Evolutionary conservation across 64 coral and sea anemone genomes (phyloP).

Genomic region (Trachythela sp.): DNA sequence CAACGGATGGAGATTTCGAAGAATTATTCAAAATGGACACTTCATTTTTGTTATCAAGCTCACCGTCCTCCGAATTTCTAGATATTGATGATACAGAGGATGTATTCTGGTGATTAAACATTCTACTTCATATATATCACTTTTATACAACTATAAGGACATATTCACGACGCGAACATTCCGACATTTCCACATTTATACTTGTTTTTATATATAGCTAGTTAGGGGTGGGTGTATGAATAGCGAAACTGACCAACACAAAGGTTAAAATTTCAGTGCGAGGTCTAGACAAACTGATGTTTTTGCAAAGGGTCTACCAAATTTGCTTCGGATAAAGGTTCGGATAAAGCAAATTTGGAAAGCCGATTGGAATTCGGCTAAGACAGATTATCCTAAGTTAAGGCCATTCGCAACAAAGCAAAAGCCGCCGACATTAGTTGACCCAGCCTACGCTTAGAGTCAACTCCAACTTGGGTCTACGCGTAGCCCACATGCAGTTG

Average conservation of each 20-base stretch:
- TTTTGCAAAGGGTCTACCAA: neutral
- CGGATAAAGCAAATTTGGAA: neutral
- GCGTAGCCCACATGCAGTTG: neutral
- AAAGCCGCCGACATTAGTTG: neutral
- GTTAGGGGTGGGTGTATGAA: neutral
- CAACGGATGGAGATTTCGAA: slow-evolving; percentile 16
- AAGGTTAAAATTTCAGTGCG: neutral
- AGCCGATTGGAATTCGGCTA: neutral
- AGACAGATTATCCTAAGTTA: neutral
- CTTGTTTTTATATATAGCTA: slow-evolving; percentile 1
- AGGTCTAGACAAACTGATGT: neutral
- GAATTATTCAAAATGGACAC: slow-evolving; percentile 22
- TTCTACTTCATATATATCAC: neutral
- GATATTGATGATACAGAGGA: slow-evolving; percentile 19
- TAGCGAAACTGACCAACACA: neutral
- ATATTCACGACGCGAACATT: slow-evolving; percentile 7
- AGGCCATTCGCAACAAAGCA: neutral
- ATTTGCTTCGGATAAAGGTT: neutral
- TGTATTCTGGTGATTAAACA: slow-evolving; percentile 9
- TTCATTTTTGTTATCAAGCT: slow-evolving; percentile 12
- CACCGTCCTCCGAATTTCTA: neutral
- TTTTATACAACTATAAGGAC: slow-evolving; percentile 14
- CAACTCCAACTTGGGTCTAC: neutral
- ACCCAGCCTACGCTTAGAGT: too few relatives aligned
- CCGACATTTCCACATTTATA: neutral